Evolutionary conservation across 2,888 invertebrate species (phyloP), one percentile per base, ranked within the genome.

Genomic region (Spodoptera littoralis): DNA sequence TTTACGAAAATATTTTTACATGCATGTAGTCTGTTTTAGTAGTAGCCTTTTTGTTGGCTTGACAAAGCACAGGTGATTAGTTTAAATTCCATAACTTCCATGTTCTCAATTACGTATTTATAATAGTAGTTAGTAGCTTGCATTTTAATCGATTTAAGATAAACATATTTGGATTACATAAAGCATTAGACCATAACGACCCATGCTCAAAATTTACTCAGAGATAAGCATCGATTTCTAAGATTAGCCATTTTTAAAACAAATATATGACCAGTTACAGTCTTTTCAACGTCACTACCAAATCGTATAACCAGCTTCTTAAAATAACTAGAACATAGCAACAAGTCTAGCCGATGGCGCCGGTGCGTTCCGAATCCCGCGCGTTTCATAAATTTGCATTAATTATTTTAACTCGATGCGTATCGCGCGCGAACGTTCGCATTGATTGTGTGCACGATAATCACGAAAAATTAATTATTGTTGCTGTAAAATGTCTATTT

Each of bases 381-480:
- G 70, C 59, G 75, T 81, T 84, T 72, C 80, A 85, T 87, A 88
- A 86, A 90, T 90, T 90, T 87, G 85, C 88, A 90, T 90, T 88
- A 85, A 90, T 88, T 88, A 88, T 83, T 84, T 84, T 82, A 84
- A 83, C 79, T 79, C 82, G 88, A 89, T 88, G 84, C 72, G 74
- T 87, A 88, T 88, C 87, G 82, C 74, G 83, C 79, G 84, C 82
- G 71, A 86, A 86, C 79, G 80, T 85, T 85, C 81, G 79, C 85
- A 84, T 85, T 84, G 87, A 88, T 89, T 85, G 85, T 84, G 84
- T 80, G 75, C 70, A 68, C 75, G 85, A 88, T 87, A 84, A 81
- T 79, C 74, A 76, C 74, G 74, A 79, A 80, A 82, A 73, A 72
- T 68, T 65, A 60, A 68, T 76, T 71, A 66, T 52, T 52, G 53